phyloP scores from a whole-genome alignment of 64 coral and sea anemone species.

The Pachyseris speciosa region DNA sequence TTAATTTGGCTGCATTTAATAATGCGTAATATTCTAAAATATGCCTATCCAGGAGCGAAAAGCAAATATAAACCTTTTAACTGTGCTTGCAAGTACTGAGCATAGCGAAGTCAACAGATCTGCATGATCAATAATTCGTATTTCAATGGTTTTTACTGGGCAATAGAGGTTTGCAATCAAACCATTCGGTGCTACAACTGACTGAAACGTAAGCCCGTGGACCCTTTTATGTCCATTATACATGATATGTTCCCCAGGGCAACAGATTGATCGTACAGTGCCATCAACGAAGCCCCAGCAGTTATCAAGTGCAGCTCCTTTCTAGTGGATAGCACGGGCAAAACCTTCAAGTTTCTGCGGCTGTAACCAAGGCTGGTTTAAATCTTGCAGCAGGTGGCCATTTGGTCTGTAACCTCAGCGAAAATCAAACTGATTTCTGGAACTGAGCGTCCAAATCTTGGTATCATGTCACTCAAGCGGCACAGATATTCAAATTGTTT shows the following conservation, averaged over 20 bases:
- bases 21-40: no score
- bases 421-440: slow-evolving; percentile 66
- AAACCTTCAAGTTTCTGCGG: slow-evolving; percentile 4
- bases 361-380: slow-evolving; percentile 56
- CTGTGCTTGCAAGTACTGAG: no score
- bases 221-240: slow-evolving; percentile 77
- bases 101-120: no score
- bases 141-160: no score
- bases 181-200: slow-evolving; percentile 52
- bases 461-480: slow-evolving; percentile 70
- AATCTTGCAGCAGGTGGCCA: slow-evolving; percentile 46
- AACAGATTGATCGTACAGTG: slow-evolving; percentile 43
- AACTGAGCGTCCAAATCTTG: slow-evolving; percentile 69
- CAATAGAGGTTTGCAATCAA: slow-evolving; percentile 62
- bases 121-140: no score
- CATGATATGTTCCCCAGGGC: slow-evolving; percentile 44
- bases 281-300: slow-evolving; percentile 78
- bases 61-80: no score
- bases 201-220: slow-evolving; percentile 46
- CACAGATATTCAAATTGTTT: slow-evolving; percentile 57
- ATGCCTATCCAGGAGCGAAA: no score
- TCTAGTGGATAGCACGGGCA: slow-evolving; percentile 19
- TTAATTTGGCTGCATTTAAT: no score
- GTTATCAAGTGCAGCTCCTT: slow-evolving; percentile 34
- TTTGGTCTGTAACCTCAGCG: slow-evolving; percentile 27